Conservation (phyloP, 2,888 invertebrate genomes). For the Lordiphosa fenestrarum region DNA sequence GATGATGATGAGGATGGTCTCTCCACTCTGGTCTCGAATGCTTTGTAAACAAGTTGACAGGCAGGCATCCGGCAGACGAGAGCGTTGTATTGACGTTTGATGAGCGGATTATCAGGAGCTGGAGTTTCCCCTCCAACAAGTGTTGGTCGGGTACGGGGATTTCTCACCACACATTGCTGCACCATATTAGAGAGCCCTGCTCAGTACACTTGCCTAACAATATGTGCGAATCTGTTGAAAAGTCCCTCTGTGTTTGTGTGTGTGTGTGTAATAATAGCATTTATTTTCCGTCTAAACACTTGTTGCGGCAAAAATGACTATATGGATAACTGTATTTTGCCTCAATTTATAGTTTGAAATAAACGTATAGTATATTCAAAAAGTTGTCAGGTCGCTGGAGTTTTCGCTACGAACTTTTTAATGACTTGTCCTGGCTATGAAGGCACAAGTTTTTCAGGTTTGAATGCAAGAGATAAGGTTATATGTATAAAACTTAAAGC, state of each 20-base stretch:
- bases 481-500: too few relatives aligned
- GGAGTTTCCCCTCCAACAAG: constrained; percentile 36
- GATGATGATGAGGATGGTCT: constrained; percentile 10
- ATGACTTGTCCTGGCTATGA: constrained; percentile 3
- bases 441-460: not conserved
- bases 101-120: constrained; percentile 70
- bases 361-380: not conserved
- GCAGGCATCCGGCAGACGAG: constrained; percentile 35
- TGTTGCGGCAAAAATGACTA: constrained; percentile 2
- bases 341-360: constrained; percentile 3
- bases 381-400: constrained; percentile 1
- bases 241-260: not conserved
- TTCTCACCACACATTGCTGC: constrained; percentile 10
- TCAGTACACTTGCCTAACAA: constrained; percentile 21
- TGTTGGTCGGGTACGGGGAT: constrained; percentile 19
- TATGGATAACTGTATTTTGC: constrained; percentile 9
- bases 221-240: constrained; percentile 27
- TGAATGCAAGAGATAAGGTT: too few relatives aligned
- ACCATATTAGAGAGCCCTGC: not conserved
- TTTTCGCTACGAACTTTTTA: constrained; percentile 1
- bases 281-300: constrained; percentile 1
- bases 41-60: constrained; percentile 69
- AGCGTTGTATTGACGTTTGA: constrained; percentile 68
- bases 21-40: constrained; percentile 22
- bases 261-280: constrained; percentile 10